Evolutionary conservation across 2,113 vertebrate species (phyloP), one percentile per base, ranked within the genome.

Genomic region (Xiphophorus hellerii): DNA sequence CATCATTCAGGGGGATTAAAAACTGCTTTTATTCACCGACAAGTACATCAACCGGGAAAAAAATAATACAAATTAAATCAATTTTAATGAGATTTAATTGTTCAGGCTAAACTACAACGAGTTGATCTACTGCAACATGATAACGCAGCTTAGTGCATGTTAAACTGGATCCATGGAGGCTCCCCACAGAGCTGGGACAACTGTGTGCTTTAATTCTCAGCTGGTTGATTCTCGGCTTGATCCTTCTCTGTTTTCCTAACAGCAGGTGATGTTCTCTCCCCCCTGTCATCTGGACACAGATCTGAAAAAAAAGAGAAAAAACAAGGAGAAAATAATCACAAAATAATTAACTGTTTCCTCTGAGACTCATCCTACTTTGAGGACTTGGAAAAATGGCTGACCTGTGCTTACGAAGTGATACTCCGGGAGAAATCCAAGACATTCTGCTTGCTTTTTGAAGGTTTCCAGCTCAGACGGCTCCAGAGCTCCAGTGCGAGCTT

Each of bases 361-460:
- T 0, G 6, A 44, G 28, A 2, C 13, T 30, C 62, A 20, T 4
- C 31, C 44, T 48, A 3, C 25, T 8, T 3, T 10, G 1, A 51
- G 9, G 12, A 28, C 0, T 0, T 10, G 28, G 9, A 54, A 61
- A 13, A 25, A 10, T 0, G 0, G 27, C 90, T 79, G 42, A 93
- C 92, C 84, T 77, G 69, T 72, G 79, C 76, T 35, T 63, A 28
- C 39, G 39, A 88, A 89, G 75, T 82, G 60, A 66, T 88, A 93
- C 61, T 93, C 87, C n/a, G 86, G 79, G 0, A 63, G 66, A 66
- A 93, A 93, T 9, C 87, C 76, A 2, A 93, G 91, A 79, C 92
- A 93, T 63, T 84, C 82, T 0, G 92, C 92, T 65, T 93, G 93
- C 73, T 91, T 92, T 81, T 93, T 93, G 76, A 89, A 93, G 25